Conservation (phyloP, 2,888 invertebrate species). For the Maniola hyperantus region DNA sequence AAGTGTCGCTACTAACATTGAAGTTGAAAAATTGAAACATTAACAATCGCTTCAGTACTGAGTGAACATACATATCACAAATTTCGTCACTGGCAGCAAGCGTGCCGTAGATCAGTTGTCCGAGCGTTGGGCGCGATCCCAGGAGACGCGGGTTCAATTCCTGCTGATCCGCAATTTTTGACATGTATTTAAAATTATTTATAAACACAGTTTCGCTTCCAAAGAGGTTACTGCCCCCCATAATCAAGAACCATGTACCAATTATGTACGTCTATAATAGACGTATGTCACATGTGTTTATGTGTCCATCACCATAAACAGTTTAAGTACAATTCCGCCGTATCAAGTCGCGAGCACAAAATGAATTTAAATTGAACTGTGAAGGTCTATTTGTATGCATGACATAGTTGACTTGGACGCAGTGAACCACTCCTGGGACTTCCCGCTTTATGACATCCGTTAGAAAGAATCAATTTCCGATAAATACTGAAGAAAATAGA, state of each 20-base stretch:
- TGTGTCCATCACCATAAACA: constrained; percentile 14
- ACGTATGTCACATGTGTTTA: constrained; percentile 9
- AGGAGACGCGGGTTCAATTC: no score
- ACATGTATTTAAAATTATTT: background rate
- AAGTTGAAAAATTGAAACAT: no score
- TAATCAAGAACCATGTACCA: background rate
- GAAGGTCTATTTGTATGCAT: constrained; percentile 32
- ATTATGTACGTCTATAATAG: background rate
- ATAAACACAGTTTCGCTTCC: background rate
- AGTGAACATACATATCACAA: no score
- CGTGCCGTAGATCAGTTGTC: no score
- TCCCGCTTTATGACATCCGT: constrained; percentile 15
- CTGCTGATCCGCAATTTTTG: no score
- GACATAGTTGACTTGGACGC: constrained; percentile 19
- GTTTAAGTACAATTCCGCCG: constrained; percentile 15
- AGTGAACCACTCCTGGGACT: constrained; percentile 13
- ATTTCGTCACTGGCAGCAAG: no score
- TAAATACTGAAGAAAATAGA: constrained; percentile 9
- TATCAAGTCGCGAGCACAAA: constrained; percentile 29
- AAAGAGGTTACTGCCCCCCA: background rate
- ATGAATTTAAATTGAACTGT: constrained; percentile 33
- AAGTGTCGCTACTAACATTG: no score
- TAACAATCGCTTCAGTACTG: no score
- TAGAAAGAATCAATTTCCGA: constrained; percentile 17
- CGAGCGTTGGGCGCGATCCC: no score